Conservation (phyloP, 2,113 vertebrate species). For the Eleginops maclovinus region DNA sequence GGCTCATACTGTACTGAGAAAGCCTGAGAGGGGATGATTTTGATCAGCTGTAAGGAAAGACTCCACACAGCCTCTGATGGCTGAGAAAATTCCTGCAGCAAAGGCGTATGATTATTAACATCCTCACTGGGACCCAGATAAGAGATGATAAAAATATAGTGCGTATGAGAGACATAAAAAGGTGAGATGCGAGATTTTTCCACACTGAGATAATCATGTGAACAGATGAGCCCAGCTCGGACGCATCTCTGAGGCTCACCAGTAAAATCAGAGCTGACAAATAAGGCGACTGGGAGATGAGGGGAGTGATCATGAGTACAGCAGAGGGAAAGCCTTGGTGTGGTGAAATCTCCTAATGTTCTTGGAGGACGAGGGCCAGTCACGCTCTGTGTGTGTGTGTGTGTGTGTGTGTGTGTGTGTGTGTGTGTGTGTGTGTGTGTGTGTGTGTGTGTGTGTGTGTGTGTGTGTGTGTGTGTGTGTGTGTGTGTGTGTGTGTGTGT, state of each 20-base stretch:
- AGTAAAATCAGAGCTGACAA: slow-evolving; percentile 69
- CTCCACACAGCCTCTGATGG: slow-evolving; percentile 10
- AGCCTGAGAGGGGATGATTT: slow-evolving; percentile 56
- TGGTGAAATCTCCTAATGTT: slow-evolving; percentile 76
- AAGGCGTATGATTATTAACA: slow-evolving; percentile 46
- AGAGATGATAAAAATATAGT: slow-evolving; percentile 50
- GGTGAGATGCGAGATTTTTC: slow-evolving; percentile 66
- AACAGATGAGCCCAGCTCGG: slow-evolving; percentile 66
- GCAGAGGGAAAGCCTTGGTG: slow-evolving; percentile 41
- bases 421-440: slow-evolving; percentile 17
- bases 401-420: slow-evolving; percentile 19
- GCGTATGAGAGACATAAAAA: slow-evolving; percentile 66
- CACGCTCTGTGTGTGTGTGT: slow-evolving; percentile 39
- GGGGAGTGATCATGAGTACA: slow-evolving; percentile 57
- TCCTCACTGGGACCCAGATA: slow-evolving; percentile 36
- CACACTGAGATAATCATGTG: slow-evolving; percentile 62
- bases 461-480: slow-evolving; percentile 18
- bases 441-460: slow-evolving; percentile 25
- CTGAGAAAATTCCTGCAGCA: slow-evolving; percentile 39
- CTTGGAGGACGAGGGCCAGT: slow-evolving; percentile 63
- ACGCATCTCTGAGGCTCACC: slow-evolving; percentile 43
- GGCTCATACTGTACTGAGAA: slow-evolving; percentile 44
- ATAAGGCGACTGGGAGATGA: slow-evolving; percentile 57
- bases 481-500: slow-evolving; percentile 23
- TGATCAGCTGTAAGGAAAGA: slow-evolving; percentile 55